Evolutionary conservation across 2,113 vertebrate species (phyloP), one percentile per base, ranked within the genome.

Genomic region (Eubucco bourcierii): DNA sequence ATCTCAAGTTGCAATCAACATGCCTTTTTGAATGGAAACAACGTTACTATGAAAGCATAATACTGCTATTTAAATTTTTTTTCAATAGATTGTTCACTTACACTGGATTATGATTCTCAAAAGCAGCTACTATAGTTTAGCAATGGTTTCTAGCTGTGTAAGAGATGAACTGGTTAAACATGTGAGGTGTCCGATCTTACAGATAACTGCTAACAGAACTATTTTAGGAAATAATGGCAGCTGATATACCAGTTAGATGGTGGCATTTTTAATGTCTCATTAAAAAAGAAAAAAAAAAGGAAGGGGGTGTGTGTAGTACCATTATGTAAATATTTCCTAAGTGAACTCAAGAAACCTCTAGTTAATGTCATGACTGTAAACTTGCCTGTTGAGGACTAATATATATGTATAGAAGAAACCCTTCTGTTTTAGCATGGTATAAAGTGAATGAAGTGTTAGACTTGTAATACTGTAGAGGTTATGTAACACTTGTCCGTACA

Each of bases 401-500:
- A 78, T 94, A 46, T 91, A 74, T 31, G 34, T 94, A 78, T 92
- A 46, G 86, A 70, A 80, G 81, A 90, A 92, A 80, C 2, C 33
- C 46, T 52, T 93, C 39, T 52, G 29, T 92, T 95, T 94, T 96
- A 96, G 94, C 87, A 88, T 96, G 95, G 55, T 52, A 14, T 24
- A 52, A 52, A 82, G 82, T 94, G 91, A 94, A 91, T 96, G 95
- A 94, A 88, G 82, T 92, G 89, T 87, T 95, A 95, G 93, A 84
- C 72, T 90, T 85, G 87, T 96, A 92, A 92, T 91, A 63, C 75
- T 93, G 74, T 94, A 76, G 89, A 74, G 79, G 76, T 90, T 91
- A 80, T 0, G 24, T 96, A 78, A 91, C 92, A 67, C 66, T 93
- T 91, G 87, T 91, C 90, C 76, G 64, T 94, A 90, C 37, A 34